phyloP scores from a whole-genome alignment of 2,888 invertebrate species.

The Aphrophora alni region DNA sequence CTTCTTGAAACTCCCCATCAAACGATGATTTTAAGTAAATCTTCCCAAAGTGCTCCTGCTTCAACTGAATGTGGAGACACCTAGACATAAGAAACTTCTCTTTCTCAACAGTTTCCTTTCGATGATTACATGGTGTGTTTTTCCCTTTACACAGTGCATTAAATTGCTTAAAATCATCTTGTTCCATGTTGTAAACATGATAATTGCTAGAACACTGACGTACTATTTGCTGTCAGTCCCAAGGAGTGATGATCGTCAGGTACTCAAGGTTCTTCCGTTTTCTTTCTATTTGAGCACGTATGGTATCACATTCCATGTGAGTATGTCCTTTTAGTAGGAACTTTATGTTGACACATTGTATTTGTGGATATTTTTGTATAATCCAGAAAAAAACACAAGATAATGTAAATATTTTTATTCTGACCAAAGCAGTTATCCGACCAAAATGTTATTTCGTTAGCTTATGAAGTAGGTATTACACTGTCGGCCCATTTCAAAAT shows the following conservation, averaged over 20 bases:
- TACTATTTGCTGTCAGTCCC: conserved; percentile 31
- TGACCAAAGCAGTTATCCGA: conserved; percentile 19
- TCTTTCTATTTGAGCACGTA: conserved; percentile 17
- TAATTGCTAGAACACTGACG: conserved; percentile 21
- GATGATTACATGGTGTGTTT: no score
- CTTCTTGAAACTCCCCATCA: no score
- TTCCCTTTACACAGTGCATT: no score
- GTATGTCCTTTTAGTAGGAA: conserved; percentile 18
- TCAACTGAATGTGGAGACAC: no score
- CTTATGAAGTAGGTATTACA: conserved; percentile 3
- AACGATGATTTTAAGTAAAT: no score
- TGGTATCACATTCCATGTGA: conserved; percentile 23
- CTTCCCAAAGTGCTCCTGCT: no score
- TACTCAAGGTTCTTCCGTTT: conserved; percentile 20
- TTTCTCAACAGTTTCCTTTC: no score
- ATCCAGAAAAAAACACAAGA: not conserved
- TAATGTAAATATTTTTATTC: not conserved
- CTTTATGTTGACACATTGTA: not conserved
- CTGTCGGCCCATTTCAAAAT: conserved; percentile 44
- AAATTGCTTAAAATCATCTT: not conserved
- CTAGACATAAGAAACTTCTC: no score
- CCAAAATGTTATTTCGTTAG: conserved; percentile 7
- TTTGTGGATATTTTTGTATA: conserved; percentile 12
- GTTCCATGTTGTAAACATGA: conserved; percentile 28
- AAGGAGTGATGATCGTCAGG: conserved; percentile 15